Percentiles rank a stretch among this genome's conserved stretches.
Evolutionary conservation across 2,888 invertebrate genomes (phyloP).

Genomic region (Harmothoe impar): DNA sequence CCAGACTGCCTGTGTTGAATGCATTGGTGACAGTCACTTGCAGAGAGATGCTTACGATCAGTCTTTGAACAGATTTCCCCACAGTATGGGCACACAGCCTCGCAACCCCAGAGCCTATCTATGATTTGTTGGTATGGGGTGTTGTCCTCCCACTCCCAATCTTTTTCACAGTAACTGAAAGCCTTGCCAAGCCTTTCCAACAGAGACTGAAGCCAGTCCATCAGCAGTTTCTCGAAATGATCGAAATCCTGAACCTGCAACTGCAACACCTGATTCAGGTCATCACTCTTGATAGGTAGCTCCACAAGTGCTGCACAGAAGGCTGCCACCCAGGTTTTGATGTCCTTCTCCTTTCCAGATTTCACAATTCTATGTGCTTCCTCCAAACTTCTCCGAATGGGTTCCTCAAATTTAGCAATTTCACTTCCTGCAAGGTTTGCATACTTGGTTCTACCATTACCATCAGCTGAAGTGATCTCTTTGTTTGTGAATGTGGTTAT

Average conservation of each 20-base stretch:
- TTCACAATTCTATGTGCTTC: background rate
- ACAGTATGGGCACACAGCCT: constrained; percentile 63
- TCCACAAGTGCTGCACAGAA: background rate
- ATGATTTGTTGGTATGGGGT: constrained; percentile 9
- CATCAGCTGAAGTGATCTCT: background rate
- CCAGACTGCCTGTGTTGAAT: constrained; percentile 1
- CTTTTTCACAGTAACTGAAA: too few relatives aligned
- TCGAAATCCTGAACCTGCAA: background rate
- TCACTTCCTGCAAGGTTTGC: background rate
- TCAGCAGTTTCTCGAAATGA: background rate
- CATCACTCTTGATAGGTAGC: background rate
- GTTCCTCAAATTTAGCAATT: background rate
- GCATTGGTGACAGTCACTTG: background rate
- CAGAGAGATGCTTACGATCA: constrained; percentile 1
- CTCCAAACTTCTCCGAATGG: background rate
- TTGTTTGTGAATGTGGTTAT: constrained; percentile 37
- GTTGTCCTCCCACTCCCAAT: background rate
- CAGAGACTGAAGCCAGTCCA: background rate
- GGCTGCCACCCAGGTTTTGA: background rate
- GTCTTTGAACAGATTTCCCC: constrained; percentile 52
- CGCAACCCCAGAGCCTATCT: constrained; percentile 64
- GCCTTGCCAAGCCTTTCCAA: too few relatives aligned
- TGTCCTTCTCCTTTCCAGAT: background rate
- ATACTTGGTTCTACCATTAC: background rate
- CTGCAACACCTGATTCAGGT: constrained; percentile 9